Conservation (phyloP, 2,888 invertebrate species). For the Dioctria linearis region DNA sequence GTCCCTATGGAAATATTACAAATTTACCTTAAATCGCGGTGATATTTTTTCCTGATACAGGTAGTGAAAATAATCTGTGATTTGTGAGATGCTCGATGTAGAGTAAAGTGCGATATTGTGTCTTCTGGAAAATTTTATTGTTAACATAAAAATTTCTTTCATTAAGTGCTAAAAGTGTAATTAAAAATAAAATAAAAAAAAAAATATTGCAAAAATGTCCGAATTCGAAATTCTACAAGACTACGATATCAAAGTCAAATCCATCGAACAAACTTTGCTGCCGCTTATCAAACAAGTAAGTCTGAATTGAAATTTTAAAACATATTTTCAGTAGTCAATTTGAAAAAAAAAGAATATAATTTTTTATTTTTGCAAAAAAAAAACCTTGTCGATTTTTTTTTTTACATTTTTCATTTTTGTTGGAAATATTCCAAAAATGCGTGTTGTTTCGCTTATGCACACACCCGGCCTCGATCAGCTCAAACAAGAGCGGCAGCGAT, state of each 20-base stretch:
- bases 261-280: slow-evolving; percentile 93
- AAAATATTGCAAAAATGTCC: slow-evolving; percentile 70
- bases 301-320: background rate
- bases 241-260: slow-evolving; percentile 91
- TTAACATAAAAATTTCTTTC: too few relatives aligned
- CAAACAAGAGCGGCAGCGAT: too few relatives aligned
- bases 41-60: too few relatives aligned
- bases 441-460: slow-evolving; percentile 7
- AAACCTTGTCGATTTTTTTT: too few relatives aligned
- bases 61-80: too few relatives aligned
- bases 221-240: slow-evolving; percentile 68
- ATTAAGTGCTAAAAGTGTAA: too few relatives aligned
- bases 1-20: too few relatives aligned
- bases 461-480: background rate
- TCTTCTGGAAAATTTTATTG: too few relatives aligned
- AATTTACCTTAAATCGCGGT: too few relatives aligned
- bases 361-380: background rate
- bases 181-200: too few relatives aligned
- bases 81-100: too few relatives aligned
- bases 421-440: slow-evolving; percentile 35
- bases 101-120: too few relatives aligned
- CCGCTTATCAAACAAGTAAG: slow-evolving; percentile 95
- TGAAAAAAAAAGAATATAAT: background rate
- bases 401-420: slow-evolving; percentile 11
- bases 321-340: background rate